Evolutionary conservation across 2,888 invertebrate species (phyloP), one percentile per base, ranked within the genome.

Genomic region (Neoascia interrupta): DNA sequence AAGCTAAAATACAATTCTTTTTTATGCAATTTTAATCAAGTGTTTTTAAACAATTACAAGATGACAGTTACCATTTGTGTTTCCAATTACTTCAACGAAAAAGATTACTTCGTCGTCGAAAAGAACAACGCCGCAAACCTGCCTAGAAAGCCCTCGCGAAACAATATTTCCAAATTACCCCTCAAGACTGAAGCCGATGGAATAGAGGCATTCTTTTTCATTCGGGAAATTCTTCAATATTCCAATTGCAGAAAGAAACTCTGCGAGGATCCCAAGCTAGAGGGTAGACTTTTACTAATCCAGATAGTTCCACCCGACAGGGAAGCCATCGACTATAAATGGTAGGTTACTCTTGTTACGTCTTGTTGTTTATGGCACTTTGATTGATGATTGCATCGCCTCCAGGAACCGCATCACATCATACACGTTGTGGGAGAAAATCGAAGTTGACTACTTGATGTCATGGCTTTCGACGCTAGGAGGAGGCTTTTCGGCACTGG

Each of bases 391-490:
- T 36, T 45, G 15, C 53, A 21, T 51, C 41, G 53, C 23, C 86
- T 86, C 37, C 51, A 92, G 92, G 91, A 91, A 91, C 83, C 84
- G 90, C 34, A 89, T 89, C 83, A 84, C 92, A 31, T 87, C 87
- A 11, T 81, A 84, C 43, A 87, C 92, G 84, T 86, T 90, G 3
- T 86, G 92, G 90, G 93, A 93, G 81, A 91, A 91, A 83, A 90
- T 93, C 80, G 96, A 96, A 88, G 89, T 95, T 83, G 96, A 96
- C 83, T 92, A 94, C 89, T 92, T 95, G 21, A 92, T 98, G 91
- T 97, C 97, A 13, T 97, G 97, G 97, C 89, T 99, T 18, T 98
- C 98, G 15, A 98, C 99, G 0, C 91, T 99, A 11, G 99, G 98
- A 1, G 98, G 98, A 45, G 98, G 97, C 1, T 98, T 96, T 88